Evolutionary conservation across 2,113 vertebrate genomes (phyloP).

Genomic region (Pseudonaja textilis): DNA sequence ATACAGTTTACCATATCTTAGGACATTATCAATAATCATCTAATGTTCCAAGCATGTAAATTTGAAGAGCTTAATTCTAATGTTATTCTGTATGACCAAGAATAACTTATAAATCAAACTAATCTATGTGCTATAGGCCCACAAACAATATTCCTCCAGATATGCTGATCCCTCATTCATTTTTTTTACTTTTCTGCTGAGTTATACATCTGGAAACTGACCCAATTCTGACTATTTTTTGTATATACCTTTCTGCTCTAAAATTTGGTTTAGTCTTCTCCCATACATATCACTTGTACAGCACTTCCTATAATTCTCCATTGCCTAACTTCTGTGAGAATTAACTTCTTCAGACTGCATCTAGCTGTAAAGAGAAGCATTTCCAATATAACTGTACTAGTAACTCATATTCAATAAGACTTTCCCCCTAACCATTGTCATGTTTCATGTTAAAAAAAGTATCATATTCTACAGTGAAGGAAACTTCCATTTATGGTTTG

Average conservation of each 20-base stretch:
- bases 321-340: not conserved
- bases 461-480: not conserved
- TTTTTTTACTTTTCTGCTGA: not conserved
- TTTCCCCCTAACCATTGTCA: not conserved
- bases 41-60: not conserved
- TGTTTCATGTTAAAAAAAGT: not conserved
- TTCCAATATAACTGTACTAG: not conserved
- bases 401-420: not conserved
- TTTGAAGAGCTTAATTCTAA: not conserved
- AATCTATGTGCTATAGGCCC: not conserved
- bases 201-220: not conserved
- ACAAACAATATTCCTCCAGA: not conserved
- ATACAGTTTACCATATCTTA: not conserved
- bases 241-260: slow-evolving; percentile 1
- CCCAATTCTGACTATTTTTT: not conserved
- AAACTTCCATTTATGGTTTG: not conserved
- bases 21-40: not conserved
- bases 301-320: slow-evolving; percentile 1
- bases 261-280: not conserved
- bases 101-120: not conserved
- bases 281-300: not conserved
- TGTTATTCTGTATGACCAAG: not conserved
- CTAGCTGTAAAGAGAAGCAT: not conserved
- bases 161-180: not conserved
- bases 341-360: not conserved